Evolutionary conservation across 2,797 vertebrate genomes (phyloP).

Genomic region (Syndactyla subalaris): DNA sequence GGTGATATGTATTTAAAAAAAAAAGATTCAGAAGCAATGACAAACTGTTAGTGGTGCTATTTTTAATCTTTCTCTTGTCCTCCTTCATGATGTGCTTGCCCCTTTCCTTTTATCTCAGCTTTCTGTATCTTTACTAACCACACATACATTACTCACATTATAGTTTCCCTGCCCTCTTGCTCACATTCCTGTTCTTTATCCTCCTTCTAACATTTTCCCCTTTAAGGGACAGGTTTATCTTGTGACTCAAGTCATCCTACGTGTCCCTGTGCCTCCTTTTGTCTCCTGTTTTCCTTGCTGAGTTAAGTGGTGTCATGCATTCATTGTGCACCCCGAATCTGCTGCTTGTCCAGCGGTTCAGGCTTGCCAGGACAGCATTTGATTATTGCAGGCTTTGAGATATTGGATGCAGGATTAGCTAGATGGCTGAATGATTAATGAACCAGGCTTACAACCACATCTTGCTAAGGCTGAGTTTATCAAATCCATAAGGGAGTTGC

Average conservation of each 20-base stretch:
- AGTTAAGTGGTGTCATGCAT: neutral
- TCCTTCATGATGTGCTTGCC: neutral
- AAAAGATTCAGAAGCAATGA: neutral
- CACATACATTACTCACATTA: accelerated
- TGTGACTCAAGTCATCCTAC: neutral
- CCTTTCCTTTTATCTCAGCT: neutral
- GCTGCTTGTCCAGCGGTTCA: neutral
- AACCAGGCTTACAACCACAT: neutral
- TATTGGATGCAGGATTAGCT: neutral
- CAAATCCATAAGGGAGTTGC: neutral
- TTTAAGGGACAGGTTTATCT: neutral
- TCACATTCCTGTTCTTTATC: neutral
- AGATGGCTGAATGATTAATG: constrained; percentile 1
- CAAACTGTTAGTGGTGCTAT: neutral
- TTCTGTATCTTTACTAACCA: neutral
- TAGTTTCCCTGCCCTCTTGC: neutral
- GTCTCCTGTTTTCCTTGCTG: accelerated
- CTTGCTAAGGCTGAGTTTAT: constrained; percentile 9
- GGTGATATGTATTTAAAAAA: neutral
- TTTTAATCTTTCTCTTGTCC: neutral
- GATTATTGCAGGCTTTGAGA: neutral
- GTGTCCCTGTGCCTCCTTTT: neutral
- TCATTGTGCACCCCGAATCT: neutral
- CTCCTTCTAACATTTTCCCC: neutral
- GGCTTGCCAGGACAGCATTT: neutral